Evolutionary conservation across 2,113 vertebrate species (phyloP).

Genomic region (Corythornis cristatus): DNA sequence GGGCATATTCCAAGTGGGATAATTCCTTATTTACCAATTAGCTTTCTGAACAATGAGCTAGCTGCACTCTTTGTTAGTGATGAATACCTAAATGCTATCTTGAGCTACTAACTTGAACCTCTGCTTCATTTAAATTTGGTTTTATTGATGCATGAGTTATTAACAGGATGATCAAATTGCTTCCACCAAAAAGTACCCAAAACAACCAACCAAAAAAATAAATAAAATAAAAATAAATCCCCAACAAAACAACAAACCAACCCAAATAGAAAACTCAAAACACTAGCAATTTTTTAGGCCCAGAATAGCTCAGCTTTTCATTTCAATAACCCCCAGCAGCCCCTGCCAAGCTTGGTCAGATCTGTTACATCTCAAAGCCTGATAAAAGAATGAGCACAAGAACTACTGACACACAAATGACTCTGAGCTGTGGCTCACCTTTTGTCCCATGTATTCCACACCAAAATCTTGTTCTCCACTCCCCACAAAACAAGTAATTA

Average conservation of each 20-base stretch:
- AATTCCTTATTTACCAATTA: neutral
- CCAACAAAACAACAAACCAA: too few relatives aligned
- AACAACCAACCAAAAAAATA: neutral
- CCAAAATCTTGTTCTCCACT: neutral
- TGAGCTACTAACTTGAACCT: neutral
- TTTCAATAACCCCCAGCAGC: neutral
- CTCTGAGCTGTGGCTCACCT: neutral
- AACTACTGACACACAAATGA: conserved; percentile 1
- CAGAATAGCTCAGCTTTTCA: neutral
- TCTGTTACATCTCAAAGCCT: neutral
- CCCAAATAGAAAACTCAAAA: neutral
- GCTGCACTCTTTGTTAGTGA: neutral
- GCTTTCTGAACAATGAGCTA: neutral
- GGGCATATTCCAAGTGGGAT: neutral
- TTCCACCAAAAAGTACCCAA: neutral
- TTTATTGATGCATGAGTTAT: neutral
- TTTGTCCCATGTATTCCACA: neutral
- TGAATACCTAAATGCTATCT: neutral
- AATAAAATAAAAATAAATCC: neutral
- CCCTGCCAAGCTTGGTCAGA: neutral
- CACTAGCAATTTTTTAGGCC: neutral
- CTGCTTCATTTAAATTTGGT: neutral
- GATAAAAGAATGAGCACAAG: neutral
- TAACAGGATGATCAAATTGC: neutral
- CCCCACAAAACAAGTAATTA: neutral